phyloP scores from a whole-genome alignment of 1,140 invertebrate species.

The Anagrus nilaparvatae region DNA sequence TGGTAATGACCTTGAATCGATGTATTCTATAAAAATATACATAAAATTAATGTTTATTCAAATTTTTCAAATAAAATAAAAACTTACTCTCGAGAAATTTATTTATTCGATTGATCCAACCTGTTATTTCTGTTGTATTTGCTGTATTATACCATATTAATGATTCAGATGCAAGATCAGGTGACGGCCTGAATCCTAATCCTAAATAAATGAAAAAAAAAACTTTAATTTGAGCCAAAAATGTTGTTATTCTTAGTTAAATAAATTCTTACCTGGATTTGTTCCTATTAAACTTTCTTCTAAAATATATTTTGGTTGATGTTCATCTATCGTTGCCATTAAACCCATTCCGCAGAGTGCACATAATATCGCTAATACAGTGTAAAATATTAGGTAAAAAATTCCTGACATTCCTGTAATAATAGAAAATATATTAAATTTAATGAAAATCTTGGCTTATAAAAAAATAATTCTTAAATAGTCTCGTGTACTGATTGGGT shows the following conservation, averaged over 20 bases:
- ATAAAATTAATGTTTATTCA: neutral
- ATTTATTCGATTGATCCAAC: constrained; percentile 58
- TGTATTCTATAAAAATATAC: constrained; percentile 42
- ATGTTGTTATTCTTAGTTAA: neutral
- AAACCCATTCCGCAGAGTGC: constrained; percentile 73
- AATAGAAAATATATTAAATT: constrained; percentile 18
- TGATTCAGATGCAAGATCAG: constrained; percentile 63
- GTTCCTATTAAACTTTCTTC: constrained; percentile 71
- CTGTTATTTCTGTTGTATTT: constrained; percentile 52
- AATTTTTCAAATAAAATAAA: neutral
- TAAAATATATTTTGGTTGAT: constrained; percentile 61
- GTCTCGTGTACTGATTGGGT: too few relatives aligned
- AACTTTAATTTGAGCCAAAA: neutral
- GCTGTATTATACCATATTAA: constrained; percentile 69
- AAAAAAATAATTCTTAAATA: too few relatives aligned
- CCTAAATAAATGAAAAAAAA: constrained; percentile 37
- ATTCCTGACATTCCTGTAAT: constrained; percentile 60
- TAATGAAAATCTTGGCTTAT: too few relatives aligned
- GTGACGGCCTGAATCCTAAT: constrained; percentile 77
- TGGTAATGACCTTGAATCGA: constrained; percentile 39
- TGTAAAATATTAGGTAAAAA: constrained; percentile 83
- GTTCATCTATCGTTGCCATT: constrained; percentile 56
- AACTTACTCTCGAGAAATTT: constrained; percentile 57
- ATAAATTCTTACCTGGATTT: constrained; percentile 60
- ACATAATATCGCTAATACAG: constrained; percentile 65